A percentile compares a stretch with the other conserved stretches of the same genome.
phyloP scores from a whole-genome alignment of 92 coral and sea anemone species.

The Porites evermanni region DNA sequence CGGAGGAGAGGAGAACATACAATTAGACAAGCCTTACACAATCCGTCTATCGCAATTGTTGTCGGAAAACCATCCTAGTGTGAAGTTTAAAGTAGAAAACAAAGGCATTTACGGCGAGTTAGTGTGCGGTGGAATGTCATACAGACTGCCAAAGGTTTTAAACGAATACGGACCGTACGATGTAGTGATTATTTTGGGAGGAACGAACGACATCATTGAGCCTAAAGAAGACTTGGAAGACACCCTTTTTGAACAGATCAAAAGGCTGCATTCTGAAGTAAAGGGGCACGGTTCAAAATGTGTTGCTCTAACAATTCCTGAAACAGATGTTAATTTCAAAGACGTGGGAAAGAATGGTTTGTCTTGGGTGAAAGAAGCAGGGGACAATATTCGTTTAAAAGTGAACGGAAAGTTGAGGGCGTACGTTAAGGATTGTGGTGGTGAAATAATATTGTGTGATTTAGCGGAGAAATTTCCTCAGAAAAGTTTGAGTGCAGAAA shows the following conservation, averaged over 20 bases:
- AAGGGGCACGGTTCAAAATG: conserved; percentile 60
- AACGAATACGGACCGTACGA: conserved; percentile 59
- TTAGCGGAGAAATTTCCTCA: conserved; percentile 74
- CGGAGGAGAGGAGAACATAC: conserved; percentile 36
- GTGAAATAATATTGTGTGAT: conserved; percentile 62
- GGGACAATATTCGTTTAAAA: conserved; percentile 69
- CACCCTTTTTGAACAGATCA: conserved; percentile 59
- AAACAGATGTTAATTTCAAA: conserved; percentile 72
- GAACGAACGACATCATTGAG: conserved; percentile 82
- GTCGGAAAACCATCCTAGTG: conserved; percentile 24
- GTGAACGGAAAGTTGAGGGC: conserved; percentile 73
- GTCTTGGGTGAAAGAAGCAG: conserved; percentile 75
- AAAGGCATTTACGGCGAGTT: conserved; percentile 77
- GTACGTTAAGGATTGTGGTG: conserved; percentile 34
- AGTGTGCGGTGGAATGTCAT: conserved; percentile 70
- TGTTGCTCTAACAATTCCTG: conserved; percentile 77
- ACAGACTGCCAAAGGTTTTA: conserved; percentile 60
- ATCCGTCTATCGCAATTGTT: conserved; percentile 54
- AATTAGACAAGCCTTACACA: conserved; percentile 73
- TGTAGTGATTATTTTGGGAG: conserved; percentile 80
- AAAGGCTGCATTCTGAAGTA: conserved; percentile 50
- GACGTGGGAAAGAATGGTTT: conserved; percentile 63
- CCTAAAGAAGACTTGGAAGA: conserved; percentile 65
- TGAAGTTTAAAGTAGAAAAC: conserved; percentile 63
- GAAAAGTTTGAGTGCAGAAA: conserved; percentile 44